These are phyloP conservation scores for Cherax quadricarinatus DNA, from an alignment of 1,140 invertebrate species.

Conservation along the genomic window DNA sequence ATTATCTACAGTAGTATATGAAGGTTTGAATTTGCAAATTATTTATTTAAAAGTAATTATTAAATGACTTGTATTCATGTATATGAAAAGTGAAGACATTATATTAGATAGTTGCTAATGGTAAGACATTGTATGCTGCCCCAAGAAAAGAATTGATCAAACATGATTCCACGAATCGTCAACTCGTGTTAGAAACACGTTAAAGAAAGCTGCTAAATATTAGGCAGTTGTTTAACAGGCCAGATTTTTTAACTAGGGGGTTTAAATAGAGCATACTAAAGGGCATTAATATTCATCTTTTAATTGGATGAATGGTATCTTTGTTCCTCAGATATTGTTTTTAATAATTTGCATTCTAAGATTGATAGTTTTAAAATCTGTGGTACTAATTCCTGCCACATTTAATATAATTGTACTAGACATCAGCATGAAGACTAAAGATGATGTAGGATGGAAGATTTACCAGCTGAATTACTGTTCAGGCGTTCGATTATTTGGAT, in stretches of 20 bases:
- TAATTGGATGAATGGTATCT: background rate
- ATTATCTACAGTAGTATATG: background rate
- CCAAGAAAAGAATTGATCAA: background rate
- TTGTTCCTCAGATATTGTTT: background rate
- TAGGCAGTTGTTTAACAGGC: too few relatives aligned
- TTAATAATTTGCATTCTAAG: background rate
- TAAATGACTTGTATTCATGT: background rate
- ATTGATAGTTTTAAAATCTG: background rate
- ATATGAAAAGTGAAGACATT: background rate
- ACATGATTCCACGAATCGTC: background rate
- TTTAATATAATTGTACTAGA: background rate
- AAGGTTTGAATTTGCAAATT: background rate
- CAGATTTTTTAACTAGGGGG: too few relatives aligned
- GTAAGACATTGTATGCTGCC: background rate
- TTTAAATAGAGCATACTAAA: too few relatives aligned
- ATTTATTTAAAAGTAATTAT: background rate
- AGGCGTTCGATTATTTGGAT: constrained; percentile 1
- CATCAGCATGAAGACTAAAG: background rate
- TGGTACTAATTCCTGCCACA: background rate
- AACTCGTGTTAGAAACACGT: background rate
- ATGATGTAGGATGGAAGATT: background rate
- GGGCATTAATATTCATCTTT: too few relatives aligned
- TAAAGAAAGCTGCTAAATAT: too few relatives aligned
- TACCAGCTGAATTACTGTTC: background rate
- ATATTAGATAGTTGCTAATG: background rate